Base-by-base conservation (phyloP, 1,140 invertebrate species). In the Lepidurus packardi region DNA sequence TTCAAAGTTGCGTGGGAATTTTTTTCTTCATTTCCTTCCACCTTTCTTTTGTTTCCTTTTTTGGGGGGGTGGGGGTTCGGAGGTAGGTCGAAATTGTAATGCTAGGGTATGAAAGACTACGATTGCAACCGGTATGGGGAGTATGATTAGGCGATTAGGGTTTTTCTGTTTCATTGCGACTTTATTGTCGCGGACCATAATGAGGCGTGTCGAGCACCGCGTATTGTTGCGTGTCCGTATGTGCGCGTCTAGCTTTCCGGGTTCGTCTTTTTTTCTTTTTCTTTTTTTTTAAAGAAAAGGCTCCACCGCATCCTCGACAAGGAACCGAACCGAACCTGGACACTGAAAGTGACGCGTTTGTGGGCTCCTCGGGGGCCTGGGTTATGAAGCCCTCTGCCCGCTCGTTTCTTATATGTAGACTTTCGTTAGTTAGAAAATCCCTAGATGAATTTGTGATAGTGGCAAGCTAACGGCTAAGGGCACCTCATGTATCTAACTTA, bases 91-190 rank as follows among this genome's bases (percentile, higher is more conserved):
- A 21, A 65, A 21, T 65, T 65, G 45, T 47, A 34, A 34, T 34
- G 25, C 25, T 34, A 34, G 25, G 25, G 53, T 13, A 65, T n/a
- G 53, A 21, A 21, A 65, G 13, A n/a, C 13, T 65, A 65, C 13
- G 53, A 21, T 65, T n/a, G 53, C 21, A 21, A 65, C 53, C 9
- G 53, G 53, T 65, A 21, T 34, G 25, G 25, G 25, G 25, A 34
- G 25, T 34, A 34, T 65, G 53, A 65, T 65, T 65, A 65, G 53
- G 21, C 53, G 53, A 65, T 65, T 65, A 65, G 53, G 16, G 4
- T 65, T 65, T 65, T 65, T 65, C 13, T 65, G 53, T 65, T 47
- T 65, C 53, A 65, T 65, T 65, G 53, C 53, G 53, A 65, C 53
- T 65, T 65, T 65, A 65, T n/a, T 65, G 53, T 13, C 21, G 53